These are phyloP conservation scores for Notothenia coriiceps DNA, from an alignment of 2,113 vertebrate genomes.

Conservation along the genomic window DNA sequence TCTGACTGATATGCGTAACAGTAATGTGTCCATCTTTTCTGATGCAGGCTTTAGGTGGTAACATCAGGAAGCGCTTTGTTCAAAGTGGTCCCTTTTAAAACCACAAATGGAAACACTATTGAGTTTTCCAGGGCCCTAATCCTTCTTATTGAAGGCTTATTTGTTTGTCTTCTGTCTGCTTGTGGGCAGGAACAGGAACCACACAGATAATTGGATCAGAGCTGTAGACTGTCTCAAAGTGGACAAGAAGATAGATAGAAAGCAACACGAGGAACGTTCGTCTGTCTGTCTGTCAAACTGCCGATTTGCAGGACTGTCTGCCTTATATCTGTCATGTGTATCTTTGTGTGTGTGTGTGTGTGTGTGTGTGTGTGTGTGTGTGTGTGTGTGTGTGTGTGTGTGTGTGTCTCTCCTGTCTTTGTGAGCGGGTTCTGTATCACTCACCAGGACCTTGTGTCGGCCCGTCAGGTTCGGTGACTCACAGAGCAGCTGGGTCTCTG, in stretches of 20 bases:
- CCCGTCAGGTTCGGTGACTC: conserved; percentile 97
- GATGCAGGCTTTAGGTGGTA: conserved; percentile 56
- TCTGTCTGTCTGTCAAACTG: conserved; percentile 54
- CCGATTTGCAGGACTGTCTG: conserved; percentile 39
- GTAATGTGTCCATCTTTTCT: conserved; percentile 62
- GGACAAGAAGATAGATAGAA: conserved; percentile 45
- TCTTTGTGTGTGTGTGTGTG: not conserved
- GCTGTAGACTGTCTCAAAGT: conserved; percentile 48
- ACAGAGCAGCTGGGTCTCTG: conserved; percentile 95
- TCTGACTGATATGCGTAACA: conserved; percentile 44
- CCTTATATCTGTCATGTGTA: not conserved
- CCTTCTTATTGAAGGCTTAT: conserved; percentile 69
- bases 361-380: not conserved
- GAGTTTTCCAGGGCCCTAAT: conserved; percentile 73
- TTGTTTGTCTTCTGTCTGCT: conserved; percentile 77
- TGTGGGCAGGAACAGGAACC: conserved; percentile 71
- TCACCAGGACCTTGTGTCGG: conserved; percentile 97
- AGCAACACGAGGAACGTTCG: conserved; percentile 46
- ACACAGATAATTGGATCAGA: conserved; percentile 67
- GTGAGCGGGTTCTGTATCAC: conserved; percentile 53
- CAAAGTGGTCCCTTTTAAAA: conserved; percentile 69
- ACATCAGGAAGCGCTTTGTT: conserved; percentile 56
- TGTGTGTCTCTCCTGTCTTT: not conserved
- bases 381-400: not conserved
- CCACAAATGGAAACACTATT: conserved; percentile 79